phyloP scores from a whole-genome alignment of 2,888 invertebrate genomes.

The Coelinius sp. region DNA sequence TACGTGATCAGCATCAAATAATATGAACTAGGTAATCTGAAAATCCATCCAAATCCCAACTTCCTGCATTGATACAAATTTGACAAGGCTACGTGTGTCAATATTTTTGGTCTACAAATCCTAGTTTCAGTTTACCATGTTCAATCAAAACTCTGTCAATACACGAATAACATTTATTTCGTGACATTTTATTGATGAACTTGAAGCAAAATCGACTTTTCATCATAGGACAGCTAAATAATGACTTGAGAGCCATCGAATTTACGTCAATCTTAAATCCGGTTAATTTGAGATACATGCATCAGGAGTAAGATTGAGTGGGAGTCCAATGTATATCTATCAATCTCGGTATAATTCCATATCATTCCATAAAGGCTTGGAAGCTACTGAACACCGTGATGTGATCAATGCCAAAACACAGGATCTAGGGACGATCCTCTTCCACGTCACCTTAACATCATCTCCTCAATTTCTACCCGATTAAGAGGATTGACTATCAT shows the following conservation, averaged over 20 bases:
- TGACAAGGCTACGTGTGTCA: conserved; percentile 37
- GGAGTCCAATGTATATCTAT: background rate
- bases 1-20: conserved; percentile 19
- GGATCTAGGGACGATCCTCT: background rate
- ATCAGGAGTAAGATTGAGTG: conserved; percentile 2
- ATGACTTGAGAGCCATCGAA: background rate
- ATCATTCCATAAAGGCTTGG: background rate
- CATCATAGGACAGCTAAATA: no score
- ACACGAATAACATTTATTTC: no score
- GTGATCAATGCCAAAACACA: background rate
- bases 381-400: background rate
- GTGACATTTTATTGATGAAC: no score
- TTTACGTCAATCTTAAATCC: background rate
- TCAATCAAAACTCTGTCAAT: no score
- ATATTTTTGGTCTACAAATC: conserved; percentile 34
- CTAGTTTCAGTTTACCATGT: no score
- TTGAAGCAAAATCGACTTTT: no score
- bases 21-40: conserved; percentile 9
- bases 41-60: conserved; percentile 8
- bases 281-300: background rate
- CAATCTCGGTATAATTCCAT: conserved; percentile 8
- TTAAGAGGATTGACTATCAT: conserved; percentile 14
- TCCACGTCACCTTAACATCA: conserved; percentile 13
- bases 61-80: conserved; percentile 42
- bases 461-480: conserved; percentile 5